Evolutionary conservation across 2,888 invertebrate genomes (phyloP).

Genomic region (Epiblema foenella): DNA sequence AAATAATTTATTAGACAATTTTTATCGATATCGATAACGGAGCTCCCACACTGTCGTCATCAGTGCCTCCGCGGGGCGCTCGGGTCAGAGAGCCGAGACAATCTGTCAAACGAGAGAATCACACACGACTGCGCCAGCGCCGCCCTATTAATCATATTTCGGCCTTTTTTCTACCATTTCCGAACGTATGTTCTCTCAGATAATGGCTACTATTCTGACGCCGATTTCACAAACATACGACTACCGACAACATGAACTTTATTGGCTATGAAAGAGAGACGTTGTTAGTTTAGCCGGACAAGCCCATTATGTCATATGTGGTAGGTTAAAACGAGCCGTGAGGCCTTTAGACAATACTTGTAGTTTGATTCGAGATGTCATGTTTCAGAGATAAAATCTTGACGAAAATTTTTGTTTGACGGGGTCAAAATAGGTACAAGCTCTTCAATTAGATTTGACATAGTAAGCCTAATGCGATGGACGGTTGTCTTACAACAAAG

Average conservation of each 20-base stretch:
- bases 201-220: constrained; percentile 78
- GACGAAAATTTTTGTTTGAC: constrained; percentile 77
- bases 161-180: constrained; percentile 78
- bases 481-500: constrained; percentile 36
- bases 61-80: constrained; percentile 79
- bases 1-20: background rate
- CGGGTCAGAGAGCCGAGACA: constrained; percentile 82
- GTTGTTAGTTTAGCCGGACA: background rate
- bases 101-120: constrained; percentile 84
- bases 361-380: constrained; percentile 81
- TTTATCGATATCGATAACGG: constrained; percentile 64
- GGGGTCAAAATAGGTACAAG: constrained; percentile 77
- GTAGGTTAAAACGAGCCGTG: constrained; percentile 60
- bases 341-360: constrained; percentile 76
- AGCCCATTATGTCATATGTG: constrained; percentile 47
- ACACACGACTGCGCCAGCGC: constrained; percentile 75
- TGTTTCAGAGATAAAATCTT: constrained; percentile 77
- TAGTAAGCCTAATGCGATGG: constrained; percentile 52
- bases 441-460: constrained; percentile 80
- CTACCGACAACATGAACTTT: constrained; percentile 23
- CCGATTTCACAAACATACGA: constrained; percentile 59
- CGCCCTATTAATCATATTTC: constrained; percentile 83
- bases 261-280: constrained; percentile 47
- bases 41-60: constrained; percentile 64
- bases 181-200: constrained; percentile 79